phyloP scores from a whole-genome alignment of 2,888 invertebrate species.

The Rambutsinella grinnellia region DNA sequence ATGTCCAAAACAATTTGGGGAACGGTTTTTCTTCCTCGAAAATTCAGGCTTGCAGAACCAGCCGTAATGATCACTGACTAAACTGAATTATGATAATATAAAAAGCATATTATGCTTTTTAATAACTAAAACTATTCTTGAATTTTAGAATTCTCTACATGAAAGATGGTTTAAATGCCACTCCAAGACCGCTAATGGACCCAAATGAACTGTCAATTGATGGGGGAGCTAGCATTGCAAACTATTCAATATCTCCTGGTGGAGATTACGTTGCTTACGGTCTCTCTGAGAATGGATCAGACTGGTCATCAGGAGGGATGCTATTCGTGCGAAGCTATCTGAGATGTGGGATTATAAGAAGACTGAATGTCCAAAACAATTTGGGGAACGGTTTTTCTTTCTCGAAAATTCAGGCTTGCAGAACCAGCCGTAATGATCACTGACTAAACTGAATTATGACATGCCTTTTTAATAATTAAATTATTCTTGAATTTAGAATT shows the following conservation, averaged over 20 bases:
- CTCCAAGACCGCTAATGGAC: constrained; percentile 91
- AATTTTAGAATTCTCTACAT: too few species aligned
- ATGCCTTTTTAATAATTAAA: too few species aligned
- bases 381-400: constrained; percentile 50
- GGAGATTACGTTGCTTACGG: constrained; percentile 92
- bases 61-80: constrained; percentile 26
- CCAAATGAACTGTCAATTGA: constrained; percentile 93
- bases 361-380: constrained; percentile 44
- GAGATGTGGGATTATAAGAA: constrained; percentile 55
- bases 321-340: constrained; percentile 46
- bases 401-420: constrained; percentile 71
- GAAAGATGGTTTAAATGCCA: constrained; percentile 82
- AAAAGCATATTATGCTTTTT: background rate
- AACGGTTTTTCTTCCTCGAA: constrained; percentile 42
- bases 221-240: constrained; percentile 85
- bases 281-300: constrained; percentile 92
- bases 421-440: constrained; percentile 76
- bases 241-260: constrained; percentile 88
- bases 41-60: constrained; percentile 78
- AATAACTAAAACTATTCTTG: too few species aligned
- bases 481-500: too few species aligned
- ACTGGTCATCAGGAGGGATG: constrained; percentile 84
- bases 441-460: too few species aligned
- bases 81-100: background rate
- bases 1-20: constrained; percentile 51